A percentile compares a stretch with the other conserved stretches of the same genome.
Conservation (phyloP, 2,888 invertebrate species). For the Lepidochitona cinerea region DNA sequence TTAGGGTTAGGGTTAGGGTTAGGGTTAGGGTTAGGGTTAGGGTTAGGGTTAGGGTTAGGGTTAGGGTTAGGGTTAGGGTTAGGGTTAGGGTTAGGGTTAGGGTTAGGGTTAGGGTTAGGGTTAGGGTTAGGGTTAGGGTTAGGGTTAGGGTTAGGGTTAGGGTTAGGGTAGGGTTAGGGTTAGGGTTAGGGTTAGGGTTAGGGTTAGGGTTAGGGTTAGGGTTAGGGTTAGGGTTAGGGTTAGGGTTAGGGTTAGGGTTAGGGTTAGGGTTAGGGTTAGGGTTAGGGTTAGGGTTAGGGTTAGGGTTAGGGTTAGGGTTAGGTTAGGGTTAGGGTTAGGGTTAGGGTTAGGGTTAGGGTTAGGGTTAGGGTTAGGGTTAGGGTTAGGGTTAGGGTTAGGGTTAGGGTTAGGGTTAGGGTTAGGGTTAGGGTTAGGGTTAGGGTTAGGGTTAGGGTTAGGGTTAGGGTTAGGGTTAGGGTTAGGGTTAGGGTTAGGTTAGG, state of each 20-base stretch:
- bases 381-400: constrained; percentile 39
- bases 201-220: constrained; percentile 40
- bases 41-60: constrained; percentile 20
- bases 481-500: constrained; percentile 41
- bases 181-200: constrained; percentile 42
- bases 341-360: constrained; percentile 30
- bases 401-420: constrained; percentile 42
- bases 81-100: constrained; percentile 34
- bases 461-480: constrained; percentile 34
- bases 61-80: constrained; percentile 38
- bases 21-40: constrained; percentile 41
- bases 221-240: constrained; percentile 41
- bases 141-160: constrained; percentile 31
- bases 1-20: constrained; percentile 33
- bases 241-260: constrained; percentile 44
- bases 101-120: constrained; percentile 40
- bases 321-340: constrained; percentile 44
- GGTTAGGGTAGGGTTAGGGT: constrained; percentile 33
- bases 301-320: constrained; percentile 41
- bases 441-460: constrained; percentile 37
- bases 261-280: constrained; percentile 40
- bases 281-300: constrained; percentile 42
- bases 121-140: constrained; percentile 46
- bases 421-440: constrained; percentile 39
- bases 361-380: constrained; percentile 33